Base-by-base conservation (phyloP, 2,797 vertebrate genomes). In the Lates japonicus region DNA sequence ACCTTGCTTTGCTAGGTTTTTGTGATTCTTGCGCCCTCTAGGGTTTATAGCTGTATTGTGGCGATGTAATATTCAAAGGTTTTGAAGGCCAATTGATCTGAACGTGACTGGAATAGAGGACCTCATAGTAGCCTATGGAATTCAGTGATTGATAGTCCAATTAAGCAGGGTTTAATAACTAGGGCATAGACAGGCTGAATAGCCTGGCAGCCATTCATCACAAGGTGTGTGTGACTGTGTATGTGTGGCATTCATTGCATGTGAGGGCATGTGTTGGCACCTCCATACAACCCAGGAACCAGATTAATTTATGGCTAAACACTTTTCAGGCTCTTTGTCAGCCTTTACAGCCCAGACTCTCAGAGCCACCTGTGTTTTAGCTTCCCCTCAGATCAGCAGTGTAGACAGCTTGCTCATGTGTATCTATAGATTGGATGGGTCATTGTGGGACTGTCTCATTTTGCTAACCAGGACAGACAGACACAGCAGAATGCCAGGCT, bases 131-230 rank as follows among this genome's bases (percentile, higher is more conserved):
- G 85, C 82, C 86, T 61, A 35, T 87, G 76, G 81, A 93, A 92
- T 86, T 82, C 20, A 1, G 87, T 95, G 93, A 95, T 95, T 94
- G 93, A 94, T 95, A 84, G 94, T 94, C 90, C 93, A 94, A 93
- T 95, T 94, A 96, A 90, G 86, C 67, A 51, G 65, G 75, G 82
- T 94, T 94, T 95, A 95, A 95, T 95, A 95, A 95, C 93, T 79
- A 81, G 87, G 86, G 85, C 91, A 88, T 85, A 88, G 88, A 92
- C 86, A 57, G 84, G 86, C 87, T 89, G 86, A 92, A 88, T 84
- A 87, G 82, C 82, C 79, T 85, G 84, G 79, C 82, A 87, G 82
- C 83, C 85, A 95, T 96, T 94, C 90, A 95, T 95, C 94, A 94
- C 88, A 49, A 82, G 52, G 82, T 81, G 81, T 77, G 65, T 82